Percentiles rank a stretch among this genome's conserved stretches.
phyloP scores from a whole-genome alignment of 2,888 invertebrate species.

The Mechanitis messenoides region DNA sequence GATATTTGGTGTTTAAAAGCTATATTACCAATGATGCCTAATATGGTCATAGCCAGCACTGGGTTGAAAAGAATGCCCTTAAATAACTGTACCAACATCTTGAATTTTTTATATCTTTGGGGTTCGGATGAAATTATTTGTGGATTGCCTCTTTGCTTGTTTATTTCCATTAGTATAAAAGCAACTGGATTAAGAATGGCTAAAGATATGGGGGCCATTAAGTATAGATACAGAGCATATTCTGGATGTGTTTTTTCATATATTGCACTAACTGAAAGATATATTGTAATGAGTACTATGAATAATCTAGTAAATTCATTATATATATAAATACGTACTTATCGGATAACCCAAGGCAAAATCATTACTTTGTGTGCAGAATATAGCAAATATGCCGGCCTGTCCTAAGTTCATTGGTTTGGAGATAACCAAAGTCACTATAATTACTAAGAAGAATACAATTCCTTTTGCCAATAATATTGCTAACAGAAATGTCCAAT shows the following conservation, averaged over 20 bases:
- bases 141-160: conserved; percentile 69
- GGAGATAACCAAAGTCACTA: conserved; percentile 86
- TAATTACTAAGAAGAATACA: conserved; percentile 87
- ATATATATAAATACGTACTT: conserved; percentile 74
- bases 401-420: conserved; percentile 88
- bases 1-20: conserved; percentile 88
- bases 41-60: conserved; percentile 92
- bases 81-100: conserved; percentile 66
- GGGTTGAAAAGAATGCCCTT: conserved; percentile 91
- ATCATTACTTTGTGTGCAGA: conserved; percentile 97
- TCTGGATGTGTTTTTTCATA: conserved; percentile 92
- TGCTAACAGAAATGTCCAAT: conserved; percentile 93
- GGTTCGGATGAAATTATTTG: conserved; percentile 35
- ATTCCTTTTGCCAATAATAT: conserved; percentile 90
- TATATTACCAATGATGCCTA: conserved; percentile 91
- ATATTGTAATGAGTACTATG: background rate
- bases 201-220: conserved; percentile 95
- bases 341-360: conserved; percentile 98
- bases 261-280: conserved; percentile 85
- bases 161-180: conserved; percentile 91
- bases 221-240: conserved; percentile 91
- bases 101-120: conserved; percentile 38
- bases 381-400: conserved; percentile 94
- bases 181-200: conserved; percentile 95
- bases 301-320: background rate